Evolutionary conservation across 2,797 vertebrate genomes (phyloP).

Genomic region (Neosilurus hyrtlii): DNA sequence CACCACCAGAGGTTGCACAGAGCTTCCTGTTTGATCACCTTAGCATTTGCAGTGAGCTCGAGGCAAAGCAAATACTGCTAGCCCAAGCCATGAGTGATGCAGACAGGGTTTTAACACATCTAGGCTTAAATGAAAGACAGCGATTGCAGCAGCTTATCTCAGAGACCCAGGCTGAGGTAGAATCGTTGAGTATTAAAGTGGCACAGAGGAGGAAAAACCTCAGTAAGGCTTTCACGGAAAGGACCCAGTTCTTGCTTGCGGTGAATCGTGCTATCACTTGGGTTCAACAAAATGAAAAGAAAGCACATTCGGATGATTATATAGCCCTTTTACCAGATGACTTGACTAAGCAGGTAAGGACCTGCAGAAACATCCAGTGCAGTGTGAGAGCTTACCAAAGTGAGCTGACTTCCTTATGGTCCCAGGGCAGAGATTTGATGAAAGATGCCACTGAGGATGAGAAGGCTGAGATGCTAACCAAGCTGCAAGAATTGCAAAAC

Average conservation of each 20-base stretch:
- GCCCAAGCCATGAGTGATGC: conserved; percentile 84
- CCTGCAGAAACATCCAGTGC: conserved; percentile 81
- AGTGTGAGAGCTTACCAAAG: conserved; percentile 85
- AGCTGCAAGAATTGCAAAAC: conserved; percentile 86
- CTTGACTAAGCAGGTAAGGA: conserved; percentile 84
- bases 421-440: conserved; percentile 89
- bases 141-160: conserved; percentile 83
- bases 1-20: conserved; percentile 88
- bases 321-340: conserved; percentile 92
- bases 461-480: conserved; percentile 81
- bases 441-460: conserved; percentile 88
- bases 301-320: conserved; percentile 79
- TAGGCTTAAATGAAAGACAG: conserved; percentile 91
- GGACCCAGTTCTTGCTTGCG: conserved; percentile 89
- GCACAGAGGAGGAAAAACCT: conserved; percentile 88
- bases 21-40: conserved; percentile 91
- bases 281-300: conserved; percentile 89
- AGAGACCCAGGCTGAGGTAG: conserved; percentile 83
- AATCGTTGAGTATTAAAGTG: conserved; percentile 80
- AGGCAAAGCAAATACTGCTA: conserved; percentile 86
- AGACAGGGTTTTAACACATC: conserved; percentile 82
- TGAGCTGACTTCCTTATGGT: conserved; percentile 87
- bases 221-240: conserved; percentile 92
- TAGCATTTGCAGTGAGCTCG: conserved; percentile 88
- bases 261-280: conserved; percentile 84